phyloP scores from a whole-genome alignment of 1,140 invertebrate genomes.

The Drosophila pandora region DNA sequence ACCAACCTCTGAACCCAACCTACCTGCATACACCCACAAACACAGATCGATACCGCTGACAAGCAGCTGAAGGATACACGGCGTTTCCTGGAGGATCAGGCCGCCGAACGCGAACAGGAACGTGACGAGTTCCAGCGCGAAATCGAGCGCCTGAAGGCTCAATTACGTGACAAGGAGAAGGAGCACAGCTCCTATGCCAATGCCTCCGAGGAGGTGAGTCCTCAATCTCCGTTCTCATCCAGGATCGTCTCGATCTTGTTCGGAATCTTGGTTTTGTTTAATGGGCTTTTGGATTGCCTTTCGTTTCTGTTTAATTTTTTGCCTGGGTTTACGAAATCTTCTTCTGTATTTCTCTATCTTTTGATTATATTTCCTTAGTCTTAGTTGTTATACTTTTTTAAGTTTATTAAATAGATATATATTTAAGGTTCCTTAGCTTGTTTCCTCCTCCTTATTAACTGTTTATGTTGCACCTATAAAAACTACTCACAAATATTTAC shows the following conservation, averaged over 20 bases:
- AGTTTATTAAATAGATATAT: constrained; percentile 23
- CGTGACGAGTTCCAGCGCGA: constrained; percentile 89
- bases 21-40: constrained; percentile 24
- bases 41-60: constrained; percentile 90
- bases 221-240: constrained; percentile 18
- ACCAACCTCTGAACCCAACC: constrained; percentile 11
- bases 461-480: constrained; percentile 16
- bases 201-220: constrained; percentile 85
- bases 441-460: constrained; percentile 24
- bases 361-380: constrained; percentile 9
- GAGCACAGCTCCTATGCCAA: constrained; percentile 85
- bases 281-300: constrained; percentile 44
- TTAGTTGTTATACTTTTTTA: constrained; percentile 16
- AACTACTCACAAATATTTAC: constrained; percentile 22
- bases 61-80: constrained; percentile 89
- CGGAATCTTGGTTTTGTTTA: constrained; percentile 29
- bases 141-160: constrained; percentile 86
- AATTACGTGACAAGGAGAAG: constrained; percentile 87
- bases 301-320: constrained; percentile 40
- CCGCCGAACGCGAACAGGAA: constrained; percentile 90
- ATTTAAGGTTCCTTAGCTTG: constrained; percentile 29
- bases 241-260: constrained; percentile 42
- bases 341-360: constrained; percentile 24
- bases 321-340: constrained; percentile 41
- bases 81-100: constrained; percentile 92